phyloP scores from a whole-genome alignment of 2,113 vertebrate species.

The Cheilinus undulatus region DNA sequence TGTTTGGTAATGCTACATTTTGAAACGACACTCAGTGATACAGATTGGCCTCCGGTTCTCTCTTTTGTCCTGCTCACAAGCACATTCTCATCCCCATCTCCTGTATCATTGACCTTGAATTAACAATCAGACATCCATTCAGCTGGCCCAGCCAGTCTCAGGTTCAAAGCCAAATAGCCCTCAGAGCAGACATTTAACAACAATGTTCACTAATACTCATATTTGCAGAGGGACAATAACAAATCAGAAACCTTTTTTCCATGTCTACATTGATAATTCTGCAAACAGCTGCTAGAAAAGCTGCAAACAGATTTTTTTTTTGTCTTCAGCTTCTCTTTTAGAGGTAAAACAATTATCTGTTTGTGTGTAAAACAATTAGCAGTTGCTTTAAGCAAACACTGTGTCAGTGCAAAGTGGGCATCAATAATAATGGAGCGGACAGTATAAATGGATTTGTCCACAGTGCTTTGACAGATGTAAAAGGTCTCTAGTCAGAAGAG shows the following conservation, averaged over 20 bases:
- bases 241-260: slow-evolving; percentile 5
- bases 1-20: slow-evolving; percentile 26
- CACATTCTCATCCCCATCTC: slow-evolving; percentile 26
- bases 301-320: neutral
- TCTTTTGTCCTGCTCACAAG: slow-evolving; percentile 48
- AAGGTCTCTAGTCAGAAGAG: slow-evolving; percentile 11
- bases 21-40: slow-evolving; percentile 18
- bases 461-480: slow-evolving; percentile 14
- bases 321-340: neutral
- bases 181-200: slow-evolving; percentile 40
- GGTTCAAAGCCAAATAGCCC: slow-evolving; percentile 26
- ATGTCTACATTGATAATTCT: neutral
- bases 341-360: neutral
- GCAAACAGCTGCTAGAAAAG: slow-evolving; percentile 44
- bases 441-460: slow-evolving; percentile 29
- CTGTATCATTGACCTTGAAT: slow-evolving; percentile 30
- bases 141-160: neutral
- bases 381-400: slow-evolving; percentile 32
- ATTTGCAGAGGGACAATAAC: slow-evolving; percentile 40
- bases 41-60: slow-evolving; percentile 9
- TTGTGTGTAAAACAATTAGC: slow-evolving; percentile 29
- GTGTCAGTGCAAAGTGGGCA: neutral
- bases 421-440: slow-evolving; percentile 13
- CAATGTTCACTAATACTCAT: slow-evolving; percentile 17
- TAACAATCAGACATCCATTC: slow-evolving; percentile 37